Evolutionary conservation across 1,140 invertebrate genomes (phyloP).

Genomic region (Anagrus nilaparvatae): DNA sequence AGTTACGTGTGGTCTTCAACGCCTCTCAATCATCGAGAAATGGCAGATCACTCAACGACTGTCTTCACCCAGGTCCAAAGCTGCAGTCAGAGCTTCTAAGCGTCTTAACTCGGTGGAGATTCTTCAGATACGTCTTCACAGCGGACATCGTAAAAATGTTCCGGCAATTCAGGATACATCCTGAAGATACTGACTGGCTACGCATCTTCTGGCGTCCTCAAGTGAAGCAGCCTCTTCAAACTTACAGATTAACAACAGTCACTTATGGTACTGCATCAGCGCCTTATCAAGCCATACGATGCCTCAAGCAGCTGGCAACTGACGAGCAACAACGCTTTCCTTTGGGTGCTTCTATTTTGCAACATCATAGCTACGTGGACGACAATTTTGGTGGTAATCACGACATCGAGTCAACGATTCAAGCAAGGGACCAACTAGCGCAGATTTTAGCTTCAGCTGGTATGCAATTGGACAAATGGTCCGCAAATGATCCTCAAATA

Average conservation of each 20-base stretch:
- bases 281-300: neutral
- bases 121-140: constrained; percentile 13
- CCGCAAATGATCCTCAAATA: no score
- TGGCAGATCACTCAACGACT: constrained; percentile 9
- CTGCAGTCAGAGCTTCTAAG: constrained; percentile 12
- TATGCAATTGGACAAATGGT: constrained; percentile 10
- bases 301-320: constrained; percentile 2
- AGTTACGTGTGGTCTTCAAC: constrained; percentile 11
- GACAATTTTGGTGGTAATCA: constrained; percentile 3
- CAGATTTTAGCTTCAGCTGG: neutral
- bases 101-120: constrained; percentile 19
- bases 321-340: constrained; percentile 7
- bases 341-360: neutral
- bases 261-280: neutral
- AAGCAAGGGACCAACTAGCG: constrained; percentile 1
- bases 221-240: neutral
- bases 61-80: constrained; percentile 8
- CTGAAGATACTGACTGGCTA: constrained; percentile 17
- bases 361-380: constrained; percentile 6
- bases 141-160: constrained; percentile 23
- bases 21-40: constrained; percentile 1
- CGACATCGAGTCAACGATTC: neutral
- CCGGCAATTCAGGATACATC: constrained; percentile 21
- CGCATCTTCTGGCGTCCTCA: constrained; percentile 22
- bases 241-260: neutral